phyloP scores from a whole-genome alignment of 2,797 vertebrate genomes.

The Phoxinus dragarum region DNA sequence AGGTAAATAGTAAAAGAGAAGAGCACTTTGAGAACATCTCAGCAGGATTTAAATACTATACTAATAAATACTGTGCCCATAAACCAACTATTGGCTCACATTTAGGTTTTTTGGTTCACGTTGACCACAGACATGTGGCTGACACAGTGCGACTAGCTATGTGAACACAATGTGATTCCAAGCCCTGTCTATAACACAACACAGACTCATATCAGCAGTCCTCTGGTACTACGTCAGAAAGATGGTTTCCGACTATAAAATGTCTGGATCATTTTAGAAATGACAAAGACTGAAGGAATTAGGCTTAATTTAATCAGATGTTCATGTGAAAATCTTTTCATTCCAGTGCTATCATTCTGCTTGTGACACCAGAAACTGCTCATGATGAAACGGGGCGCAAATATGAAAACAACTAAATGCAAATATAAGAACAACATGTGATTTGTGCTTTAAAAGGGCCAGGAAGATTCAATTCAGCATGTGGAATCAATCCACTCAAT shows the following conservation, averaged over 20 bases:
- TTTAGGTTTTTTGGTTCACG: not conserved
- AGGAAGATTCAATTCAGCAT: constrained; percentile 69
- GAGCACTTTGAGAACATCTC: not conserved
- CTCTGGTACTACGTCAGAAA: constrained; percentile 16
- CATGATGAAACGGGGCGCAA: constrained; percentile 7
- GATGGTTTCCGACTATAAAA: constrained; percentile 4
- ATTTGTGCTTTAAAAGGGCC: constrained; percentile 56
- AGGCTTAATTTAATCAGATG: not conserved
- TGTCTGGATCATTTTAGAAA: not conserved
- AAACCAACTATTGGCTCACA: constrained; percentile 9
- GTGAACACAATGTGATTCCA: constrained; percentile 62
- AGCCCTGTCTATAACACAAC: constrained; percentile 40
- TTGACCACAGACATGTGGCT: constrained; percentile 32
- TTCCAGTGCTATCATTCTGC: not conserved
- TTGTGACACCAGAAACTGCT: not conserved
- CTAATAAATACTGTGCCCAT: not conserved
- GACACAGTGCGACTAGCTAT: constrained; percentile 27
- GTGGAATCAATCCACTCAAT: constrained; percentile 68
- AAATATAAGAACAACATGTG: constrained; percentile 59
- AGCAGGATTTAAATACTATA: not conserved
- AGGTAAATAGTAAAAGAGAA: not conserved
- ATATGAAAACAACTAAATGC: constrained; percentile 39
- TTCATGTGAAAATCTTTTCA: not conserved
- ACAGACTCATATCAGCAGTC: constrained; percentile 30
- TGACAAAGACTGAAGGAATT: constrained; percentile 22